phyloP scores from a whole-genome alignment of 2,888 invertebrate genomes.

The Monochamus alternatus region DNA sequence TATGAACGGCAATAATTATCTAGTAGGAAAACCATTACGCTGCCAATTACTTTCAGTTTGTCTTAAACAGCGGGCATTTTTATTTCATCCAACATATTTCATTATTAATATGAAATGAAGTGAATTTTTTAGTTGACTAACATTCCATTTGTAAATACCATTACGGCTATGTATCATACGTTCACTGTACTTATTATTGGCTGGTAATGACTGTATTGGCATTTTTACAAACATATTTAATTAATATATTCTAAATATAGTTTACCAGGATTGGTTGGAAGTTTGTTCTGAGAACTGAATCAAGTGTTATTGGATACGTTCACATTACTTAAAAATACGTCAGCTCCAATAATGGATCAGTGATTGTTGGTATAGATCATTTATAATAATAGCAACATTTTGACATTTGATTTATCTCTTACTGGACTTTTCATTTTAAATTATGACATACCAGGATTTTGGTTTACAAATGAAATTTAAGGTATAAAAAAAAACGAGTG shows the following conservation, averaged over 20 bases:
- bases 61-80: conserved; percentile 24
- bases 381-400: neutral
- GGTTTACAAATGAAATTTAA: too few species aligned
- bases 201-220: conserved; percentile 5
- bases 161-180: conserved; percentile 17
- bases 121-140: conserved; percentile 10
- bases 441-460: too few species aligned
- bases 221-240: conserved; percentile 10
- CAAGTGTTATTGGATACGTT: conserved; percentile 7
- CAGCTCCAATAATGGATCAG: neutral
- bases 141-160: conserved; percentile 24
- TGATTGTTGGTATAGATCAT: conserved; percentile 1
- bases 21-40: conserved; percentile 28
- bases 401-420: neutral
- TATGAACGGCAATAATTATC: conserved; percentile 32
- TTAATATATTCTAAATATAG: conserved; percentile 22
- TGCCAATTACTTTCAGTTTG: conserved; percentile 36
- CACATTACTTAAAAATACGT: neutral
- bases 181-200: conserved; percentile 20
- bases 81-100: conserved; percentile 25
- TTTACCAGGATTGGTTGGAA: conserved; percentile 8
- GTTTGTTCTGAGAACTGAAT: neutral
- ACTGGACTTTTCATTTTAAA: too few species aligned
- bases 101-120: conserved; percentile 19
- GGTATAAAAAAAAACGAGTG: too few species aligned